Evolutionary conservation across 1,140 invertebrate species (phyloP), one percentile per base, ranked within the genome.

Genomic region (Drosophila novamexicana): DNA sequence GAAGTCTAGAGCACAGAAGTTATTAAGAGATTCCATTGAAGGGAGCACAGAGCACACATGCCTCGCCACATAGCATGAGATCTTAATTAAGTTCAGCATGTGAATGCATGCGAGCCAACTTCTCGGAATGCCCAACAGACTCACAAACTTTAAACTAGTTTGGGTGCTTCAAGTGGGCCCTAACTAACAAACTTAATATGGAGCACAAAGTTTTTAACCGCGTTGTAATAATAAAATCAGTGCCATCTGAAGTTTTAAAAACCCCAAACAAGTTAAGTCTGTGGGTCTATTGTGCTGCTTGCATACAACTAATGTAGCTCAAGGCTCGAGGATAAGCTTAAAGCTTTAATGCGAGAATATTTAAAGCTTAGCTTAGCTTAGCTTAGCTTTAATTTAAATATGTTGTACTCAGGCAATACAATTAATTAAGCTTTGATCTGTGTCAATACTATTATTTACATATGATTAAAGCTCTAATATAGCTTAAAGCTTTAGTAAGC

Each of bases 31-130:
- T 29, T 29, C 22, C 22, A 29, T 29, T 3, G 22, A 5, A 29
- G 5, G 10, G 9, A 39, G 1, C 18, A 18, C 37, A 10, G 0
- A 4, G 37, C 9, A 39, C 10, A 39, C 9, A 10, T 39, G 37
- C 37, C 40, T 14, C n/a, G 40, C n/a, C 40, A 14, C 6, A n/a
- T 7, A 14, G 32, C 47, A 50, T 50, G 10, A 50, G 22, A 7
- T 50, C 5, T 16, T 36, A 53, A 53, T 53, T 53, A 53, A 53
- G 50, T 53, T 53, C 37, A 7, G 34, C 50, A 7, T 53, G 6
- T 8, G 50, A 53, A 36, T 14, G 50, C 50, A 53, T 22, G 29
- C 18, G n/a, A 49, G 45, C 18, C 12, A 40, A 12, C 9, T 5
- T 40, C 4, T 40, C 39, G 39, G 12, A 12, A 10, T 12, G 4